phyloP scores from a whole-genome alignment of 2,888 invertebrate genomes.

The Agrypnus murinus region DNA sequence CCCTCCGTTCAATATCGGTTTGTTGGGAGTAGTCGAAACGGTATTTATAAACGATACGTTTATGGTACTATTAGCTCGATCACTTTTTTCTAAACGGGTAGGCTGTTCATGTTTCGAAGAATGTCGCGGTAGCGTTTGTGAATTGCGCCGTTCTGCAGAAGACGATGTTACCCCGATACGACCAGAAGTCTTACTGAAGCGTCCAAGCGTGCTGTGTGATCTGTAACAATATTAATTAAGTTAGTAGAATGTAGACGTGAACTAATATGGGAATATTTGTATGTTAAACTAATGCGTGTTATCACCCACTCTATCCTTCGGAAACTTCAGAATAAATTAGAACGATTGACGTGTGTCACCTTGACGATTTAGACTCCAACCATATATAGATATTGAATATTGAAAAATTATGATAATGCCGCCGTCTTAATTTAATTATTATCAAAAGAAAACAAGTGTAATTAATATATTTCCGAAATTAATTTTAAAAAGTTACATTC shows the following conservation, averaged over 20 bases:
- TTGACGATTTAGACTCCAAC: constrained; percentile 1
- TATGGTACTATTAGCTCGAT: constrained; percentile 77
- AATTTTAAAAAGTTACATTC: too few species aligned
- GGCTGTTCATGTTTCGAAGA: constrained; percentile 64
- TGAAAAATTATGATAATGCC: too few species aligned
- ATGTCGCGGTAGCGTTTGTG: constrained; percentile 85
- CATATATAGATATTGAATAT: constrained; percentile 3
- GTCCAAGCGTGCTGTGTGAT: constrained; percentile 83
- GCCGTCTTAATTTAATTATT: too few species aligned
- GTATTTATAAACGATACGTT: constrained; percentile 79
- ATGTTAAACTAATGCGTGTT: neutral
- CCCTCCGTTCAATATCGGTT: constrained; percentile 70
- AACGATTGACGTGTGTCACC: constrained; percentile 16
- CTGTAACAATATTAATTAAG: constrained; percentile 72
- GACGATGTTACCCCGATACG: constrained; percentile 77
- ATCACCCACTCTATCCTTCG: constrained; percentile 9
- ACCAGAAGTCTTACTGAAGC: constrained; percentile 88
- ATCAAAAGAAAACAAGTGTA: too few species aligned
- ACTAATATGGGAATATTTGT: constrained; percentile 21
- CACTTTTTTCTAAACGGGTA: constrained; percentile 72
- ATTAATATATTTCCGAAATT: too few species aligned
- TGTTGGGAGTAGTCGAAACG: constrained; percentile 66
- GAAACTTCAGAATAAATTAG: constrained; percentile 23
- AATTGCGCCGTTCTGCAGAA: constrained; percentile 73
- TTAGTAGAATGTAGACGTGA: constrained; percentile 1